Conservation (phyloP, 1,140 invertebrate genomes). For the Polypedilum vanderplanki region DNA sequence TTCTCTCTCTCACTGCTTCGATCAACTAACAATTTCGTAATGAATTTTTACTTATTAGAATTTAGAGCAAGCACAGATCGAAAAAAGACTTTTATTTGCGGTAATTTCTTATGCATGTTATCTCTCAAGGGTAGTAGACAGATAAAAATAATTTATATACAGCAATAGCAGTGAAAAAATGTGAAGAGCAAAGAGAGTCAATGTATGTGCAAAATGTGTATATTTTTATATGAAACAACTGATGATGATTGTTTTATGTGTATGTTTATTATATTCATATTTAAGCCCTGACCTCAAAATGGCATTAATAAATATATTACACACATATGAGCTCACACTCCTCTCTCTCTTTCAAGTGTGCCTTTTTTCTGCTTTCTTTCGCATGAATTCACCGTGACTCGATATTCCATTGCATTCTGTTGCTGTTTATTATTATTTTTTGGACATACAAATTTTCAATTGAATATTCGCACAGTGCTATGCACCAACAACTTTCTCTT, state of each 20-base stretch:
- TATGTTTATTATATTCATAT: conserved; percentile 20
- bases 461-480: neutral
- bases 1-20: neutral
- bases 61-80: neutral
- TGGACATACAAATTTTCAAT: neutral
- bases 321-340: neutral
- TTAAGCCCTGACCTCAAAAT: conserved; percentile 11
- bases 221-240: neutral
- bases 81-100: too few relatives aligned
- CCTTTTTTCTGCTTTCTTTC: neutral
- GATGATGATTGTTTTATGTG: conserved; percentile 18
- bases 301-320: conserved; percentile 11
- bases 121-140: conserved; percentile 16
- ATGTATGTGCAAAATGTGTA: neutral
- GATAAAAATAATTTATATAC: neutral
- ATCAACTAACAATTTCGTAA: neutral
- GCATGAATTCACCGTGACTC: neutral
- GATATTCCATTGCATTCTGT: neutral
- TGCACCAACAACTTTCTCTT: conserved; percentile 16
- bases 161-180: neutral
- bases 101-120: neutral
- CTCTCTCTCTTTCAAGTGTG: neutral
- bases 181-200: neutral
- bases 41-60: neutral
- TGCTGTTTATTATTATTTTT: neutral